These are phyloP conservation scores for Epistrophella euchroma DNA, from an alignment of 2,888 invertebrate species.

Conservation along the genomic window DNA sequence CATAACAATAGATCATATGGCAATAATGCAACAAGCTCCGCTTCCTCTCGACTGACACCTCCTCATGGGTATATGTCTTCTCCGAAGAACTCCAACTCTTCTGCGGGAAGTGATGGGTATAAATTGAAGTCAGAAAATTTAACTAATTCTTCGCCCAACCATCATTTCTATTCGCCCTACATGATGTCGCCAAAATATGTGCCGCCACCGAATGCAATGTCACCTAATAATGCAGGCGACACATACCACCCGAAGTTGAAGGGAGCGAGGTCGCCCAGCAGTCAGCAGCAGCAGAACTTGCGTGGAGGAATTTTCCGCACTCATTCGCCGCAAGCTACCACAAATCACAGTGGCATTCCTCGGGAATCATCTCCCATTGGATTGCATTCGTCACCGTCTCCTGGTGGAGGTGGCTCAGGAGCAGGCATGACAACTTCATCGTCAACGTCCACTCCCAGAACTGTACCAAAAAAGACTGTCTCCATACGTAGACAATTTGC, in stretches of 20 bases:
- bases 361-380: constrained; percentile 66
- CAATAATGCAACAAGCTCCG: constrained; percentile 77
- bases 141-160: constrained; percentile 76
- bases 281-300: constrained; percentile 63
- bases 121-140: constrained; percentile 75
- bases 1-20: constrained; percentile 73
- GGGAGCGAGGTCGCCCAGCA: constrained; percentile 68
- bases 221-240: constrained; percentile 54
- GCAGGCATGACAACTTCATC: constrained; percentile 74
- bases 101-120: constrained; percentile 67
- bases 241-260: constrained; percentile 65
- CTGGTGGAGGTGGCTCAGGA: constrained; percentile 53
- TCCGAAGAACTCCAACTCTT: constrained; percentile 78
- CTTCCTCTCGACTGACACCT: constrained; percentile 62
- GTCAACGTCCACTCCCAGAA: constrained; percentile 80
- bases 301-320: constrained; percentile 65
- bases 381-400: constrained; percentile 59
- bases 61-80: constrained; percentile 77
- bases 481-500: constrained; percentile 84
- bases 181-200: constrained; percentile 80
- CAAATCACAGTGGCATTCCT: constrained; percentile 60
- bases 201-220: constrained; percentile 76
- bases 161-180: constrained; percentile 81
- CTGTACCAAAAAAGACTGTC: constrained; percentile 84
- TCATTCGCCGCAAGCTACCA: constrained; percentile 62